phyloP scores from a whole-genome alignment of 2,888 invertebrate species.

The Phengaris arion region DNA sequence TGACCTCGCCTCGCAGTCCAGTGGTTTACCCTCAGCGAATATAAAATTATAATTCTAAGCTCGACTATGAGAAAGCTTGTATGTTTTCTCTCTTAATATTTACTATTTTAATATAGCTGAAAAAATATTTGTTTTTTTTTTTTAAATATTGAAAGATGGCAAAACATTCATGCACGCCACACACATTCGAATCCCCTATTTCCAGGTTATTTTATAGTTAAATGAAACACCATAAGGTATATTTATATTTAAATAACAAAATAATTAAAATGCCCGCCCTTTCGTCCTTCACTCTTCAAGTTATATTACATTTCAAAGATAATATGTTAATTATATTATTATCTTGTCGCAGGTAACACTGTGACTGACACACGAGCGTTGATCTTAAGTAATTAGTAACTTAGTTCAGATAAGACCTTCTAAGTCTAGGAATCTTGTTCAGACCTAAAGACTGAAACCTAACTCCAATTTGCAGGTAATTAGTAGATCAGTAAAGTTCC shows the following conservation, averaged over 20 bases:
- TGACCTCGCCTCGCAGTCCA: not conserved
- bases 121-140: not conserved
- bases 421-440: not conserved
- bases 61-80: not conserved
- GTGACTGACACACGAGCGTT: not conserved
- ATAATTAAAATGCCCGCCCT: not conserved
- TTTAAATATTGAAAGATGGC: not conserved
- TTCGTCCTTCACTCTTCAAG: not conserved
- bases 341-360: not conserved
- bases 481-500: too few species aligned
- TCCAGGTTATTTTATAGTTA: too few species aligned
- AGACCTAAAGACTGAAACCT: not conserved
- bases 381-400: not conserved
- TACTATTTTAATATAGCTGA: not conserved
- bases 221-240: too few species aligned
- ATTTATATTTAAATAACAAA: too few species aligned
- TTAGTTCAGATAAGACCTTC: not conserved
- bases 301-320: not conserved
- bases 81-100: not conserved
- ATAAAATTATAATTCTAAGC: not conserved
- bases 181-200: not conserved
- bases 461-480: not conserved
- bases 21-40: not conserved
- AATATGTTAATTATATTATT: not conserved
- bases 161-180: not conserved